Conservation (phyloP, 1,140 invertebrate genomes). For the Conus ventricosus region DNA sequence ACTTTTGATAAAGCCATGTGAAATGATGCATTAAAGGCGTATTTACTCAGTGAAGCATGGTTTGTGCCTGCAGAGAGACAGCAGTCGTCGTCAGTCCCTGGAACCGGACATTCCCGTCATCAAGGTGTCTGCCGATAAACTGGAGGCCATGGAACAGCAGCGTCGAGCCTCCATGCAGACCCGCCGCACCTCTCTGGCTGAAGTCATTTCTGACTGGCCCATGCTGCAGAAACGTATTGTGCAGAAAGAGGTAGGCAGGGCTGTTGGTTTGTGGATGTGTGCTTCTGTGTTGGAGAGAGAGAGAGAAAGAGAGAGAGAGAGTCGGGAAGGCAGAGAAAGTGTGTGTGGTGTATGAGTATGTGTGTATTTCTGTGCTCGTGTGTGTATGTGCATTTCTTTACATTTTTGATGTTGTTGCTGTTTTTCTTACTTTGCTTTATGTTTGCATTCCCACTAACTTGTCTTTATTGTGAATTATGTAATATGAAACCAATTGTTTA, state of each 20-base stretch:
- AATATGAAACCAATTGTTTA: too few species aligned
- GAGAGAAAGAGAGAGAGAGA: neutral
- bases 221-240: slow-evolving; percentile 83
- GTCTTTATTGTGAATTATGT: too few species aligned
- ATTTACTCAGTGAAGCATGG: too few species aligned
- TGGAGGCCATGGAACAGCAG: slow-evolving; percentile 68
- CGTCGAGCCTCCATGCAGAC: slow-evolving; percentile 75
- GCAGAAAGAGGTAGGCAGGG: slow-evolving; percentile 71
- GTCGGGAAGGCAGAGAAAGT: neutral
- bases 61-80: slow-evolving; percentile 30
- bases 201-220: slow-evolving; percentile 97
- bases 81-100: slow-evolving; percentile 64
- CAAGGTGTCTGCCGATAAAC: slow-evolving; percentile 64
- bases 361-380: too few species aligned
- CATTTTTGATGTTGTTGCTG: too few species aligned
- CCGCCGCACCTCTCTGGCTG: slow-evolving; percentile 91
- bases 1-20: too few species aligned
- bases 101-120: slow-evolving; percentile 64
- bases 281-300: neutral
- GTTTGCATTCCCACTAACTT: too few species aligned
- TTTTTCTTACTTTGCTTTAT: too few species aligned
- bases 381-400: too few species aligned
- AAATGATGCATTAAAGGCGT: too few species aligned
- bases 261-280: too few species aligned
- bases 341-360: neutral